Evolutionary conservation across 1,140 invertebrate species (phyloP), one percentile per base, ranked within the genome.

Genomic region (Euwallacea fornicatus): DNA sequence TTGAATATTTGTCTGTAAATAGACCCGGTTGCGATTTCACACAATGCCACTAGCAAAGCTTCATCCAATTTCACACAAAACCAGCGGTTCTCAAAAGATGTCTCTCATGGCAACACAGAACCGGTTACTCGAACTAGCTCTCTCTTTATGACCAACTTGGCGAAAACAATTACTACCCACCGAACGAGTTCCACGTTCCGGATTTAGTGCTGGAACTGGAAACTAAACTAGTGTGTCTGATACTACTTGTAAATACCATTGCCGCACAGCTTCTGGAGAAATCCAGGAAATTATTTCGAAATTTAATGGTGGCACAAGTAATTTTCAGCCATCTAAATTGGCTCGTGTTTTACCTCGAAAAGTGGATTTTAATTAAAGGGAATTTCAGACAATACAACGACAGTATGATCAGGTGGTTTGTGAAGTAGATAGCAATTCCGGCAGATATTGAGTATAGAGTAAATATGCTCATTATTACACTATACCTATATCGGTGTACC

Each of bases 231-330:
- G 11, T 56, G 54, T 56, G 15, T 56, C 16, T 56, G 11, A 33
- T 33, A 33, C 21, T 33, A 33, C 21, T 33, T 33, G 21, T 33
- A 33, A 56, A 16, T 56, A 16, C 15, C 8, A 56, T 9, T 11
- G 54, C 8, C 15, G 8, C 11, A 16, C 54, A 9, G 15, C 11
- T 11, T 16, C 54, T 56, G 46, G 46, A 50, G 9, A 50, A 50
- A 50, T 50, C 46, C 46, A 50, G 46, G 46, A 50, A 13, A 56
- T 56, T 56, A 56, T 56, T 56, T 56, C 54, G 8, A 56, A 56
- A 56, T 56, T 13, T 16, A 33, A 33, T 50, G 9, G 46, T 10
- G 13, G 46, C 46, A 13, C 9, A 50, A 50, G 13, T 13, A 50
- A 10, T 10, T 13, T 13, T 50, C 46, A 13, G 9, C 46, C 13